Base-by-base conservation (phyloP, 2,797 vertebrate genomes). In the Lutjanus campechanus region DNA sequence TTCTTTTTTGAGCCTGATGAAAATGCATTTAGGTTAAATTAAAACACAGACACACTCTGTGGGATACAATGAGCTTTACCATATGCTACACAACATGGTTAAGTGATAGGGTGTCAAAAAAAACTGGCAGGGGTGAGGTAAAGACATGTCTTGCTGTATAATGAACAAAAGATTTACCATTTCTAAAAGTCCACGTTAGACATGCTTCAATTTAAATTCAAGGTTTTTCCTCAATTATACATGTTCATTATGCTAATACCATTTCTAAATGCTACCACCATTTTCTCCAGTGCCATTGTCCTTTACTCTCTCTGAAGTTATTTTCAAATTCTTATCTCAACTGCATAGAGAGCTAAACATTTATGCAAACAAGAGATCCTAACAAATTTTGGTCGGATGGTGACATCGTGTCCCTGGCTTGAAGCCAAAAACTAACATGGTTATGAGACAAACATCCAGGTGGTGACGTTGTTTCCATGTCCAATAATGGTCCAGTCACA, bases 171-270 rank as follows among this genome's bases (percentile, higher is more conserved):
- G 29, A 25, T 17, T 11, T 41, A 4, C 22, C 53, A 40, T 51
- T 40, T 43, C 19, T 47, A 4, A 74, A 73, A 73, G 44, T 17
- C 19, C 65, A 6, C 20, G 22, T 85, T 86, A 76, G 74, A 25
- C 12, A 55, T 15, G 15, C 47, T 54, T 9, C 22, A 22, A 17
- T 63, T 70, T 22, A 41, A 55, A 61, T 68, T 40, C 40, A 20
- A 11, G 2, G 4, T 15, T 5, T 20, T 61, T 8, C 5, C 20
- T 56, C 46, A 11, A 29, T 19, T 54, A 22, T 22, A 63, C 15
- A 29, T 44, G 36, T 22, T 55, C 9, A 12, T 69, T 29, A 17
- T 44, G 29, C 29, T 36, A 36, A 36, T 4, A 56, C 15, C 4
- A 36, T 5, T 8, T 58, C 1, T 25, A 12, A 17, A 4, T 11